These are phyloP conservation scores for Takifugu bimaculatus DNA, from an alignment of 2,113 vertebrate species.

Conservation along the genomic window DNA sequence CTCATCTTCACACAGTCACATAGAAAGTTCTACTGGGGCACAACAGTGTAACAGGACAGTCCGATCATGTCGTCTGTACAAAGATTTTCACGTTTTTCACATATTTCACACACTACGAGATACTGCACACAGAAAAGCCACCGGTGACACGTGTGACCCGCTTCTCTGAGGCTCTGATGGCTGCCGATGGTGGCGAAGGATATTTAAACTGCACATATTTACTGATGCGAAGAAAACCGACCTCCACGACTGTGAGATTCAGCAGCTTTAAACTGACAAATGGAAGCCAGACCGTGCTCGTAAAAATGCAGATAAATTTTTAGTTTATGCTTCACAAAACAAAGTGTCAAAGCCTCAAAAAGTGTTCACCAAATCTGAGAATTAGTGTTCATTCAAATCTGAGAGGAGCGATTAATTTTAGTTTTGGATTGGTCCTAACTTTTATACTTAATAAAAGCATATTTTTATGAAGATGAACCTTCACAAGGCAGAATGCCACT, in stretches of 20 bases:
- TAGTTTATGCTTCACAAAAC: neutral
- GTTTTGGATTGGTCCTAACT: too few relatives aligned
- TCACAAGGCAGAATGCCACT: too few relatives aligned
- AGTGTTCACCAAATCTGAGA: too few relatives aligned
- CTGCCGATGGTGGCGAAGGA: slow-evolving; percentile 32
- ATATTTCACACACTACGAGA: slow-evolving; percentile 56
- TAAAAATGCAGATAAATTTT: neutral
- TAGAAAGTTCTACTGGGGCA: slow-evolving; percentile 69
- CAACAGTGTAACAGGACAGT: slow-evolving; percentile 67
- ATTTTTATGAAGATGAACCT: too few relatives aligned
- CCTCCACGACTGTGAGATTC: slow-evolving; percentile 38
- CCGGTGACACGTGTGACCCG: slow-evolving; percentile 17
- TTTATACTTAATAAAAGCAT: too few relatives aligned
- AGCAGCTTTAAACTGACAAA: slow-evolving; percentile 13
- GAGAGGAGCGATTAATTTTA: too few relatives aligned
- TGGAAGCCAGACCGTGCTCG: neutral
- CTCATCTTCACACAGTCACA: slow-evolving; percentile 61
- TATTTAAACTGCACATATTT: slow-evolving; percentile 40
- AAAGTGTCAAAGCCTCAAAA: neutral
- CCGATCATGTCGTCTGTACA: slow-evolving; percentile 63
- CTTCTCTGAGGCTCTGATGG: slow-evolving; percentile 48
- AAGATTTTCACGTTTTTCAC: slow-evolving; percentile 43
- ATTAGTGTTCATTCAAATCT: too few relatives aligned
- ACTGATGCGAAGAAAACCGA: slow-evolving; percentile 50
- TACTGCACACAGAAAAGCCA: slow-evolving; percentile 47